Base-by-base conservation (phyloP, 2,888 invertebrate species). In the Sphecodes monilicornis region DNA sequence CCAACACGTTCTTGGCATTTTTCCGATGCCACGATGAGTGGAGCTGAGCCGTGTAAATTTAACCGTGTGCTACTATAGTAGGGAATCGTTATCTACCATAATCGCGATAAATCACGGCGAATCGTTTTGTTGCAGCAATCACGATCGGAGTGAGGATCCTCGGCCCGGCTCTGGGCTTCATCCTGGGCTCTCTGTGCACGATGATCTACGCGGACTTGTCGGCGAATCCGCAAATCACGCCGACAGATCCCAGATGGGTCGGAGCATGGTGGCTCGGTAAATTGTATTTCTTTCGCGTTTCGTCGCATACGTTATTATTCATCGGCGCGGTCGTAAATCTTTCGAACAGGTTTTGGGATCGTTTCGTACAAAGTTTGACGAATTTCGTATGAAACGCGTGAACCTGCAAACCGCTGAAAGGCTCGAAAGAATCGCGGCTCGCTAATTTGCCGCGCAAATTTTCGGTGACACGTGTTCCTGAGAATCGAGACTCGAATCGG, bases 221-320 rank as follows among this genome's bases (percentile, higher is more conserved):
- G 3, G 95, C 95, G 18, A 96, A 97, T 93, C 97, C 98, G 0
- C 97, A 97, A 88, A 97, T 97, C 91, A 97, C 97, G 89, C 97
- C 97, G 75, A 96, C 96, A 64, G 98, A 98, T 95, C 98, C 98
- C 6, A 96, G 97, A 95, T 99, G 98, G 98, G 97, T 99, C 72
- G 99, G 99, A 74, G 99, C 99, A 69, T 99, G 99, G 99, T 99
- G 99, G 99, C 96, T 99, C 82, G 98, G 98, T 96, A 95, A 97
- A 96, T 96, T 68, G 29, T 69, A 84, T 71, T 36, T 4, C 3
- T n/a, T 32, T 46, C 32, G 46, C 16, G 29, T 70, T 16, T 43
- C 66, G 66, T 68, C 32, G 64, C 22, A 16, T 18, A 64, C 18
- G 18, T 18, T 64, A 64, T 64, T 64, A 64, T 18, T 32, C 60